Base-by-base conservation (phyloP, 2,888 invertebrate genomes). In the Amiota mariae region DNA sequence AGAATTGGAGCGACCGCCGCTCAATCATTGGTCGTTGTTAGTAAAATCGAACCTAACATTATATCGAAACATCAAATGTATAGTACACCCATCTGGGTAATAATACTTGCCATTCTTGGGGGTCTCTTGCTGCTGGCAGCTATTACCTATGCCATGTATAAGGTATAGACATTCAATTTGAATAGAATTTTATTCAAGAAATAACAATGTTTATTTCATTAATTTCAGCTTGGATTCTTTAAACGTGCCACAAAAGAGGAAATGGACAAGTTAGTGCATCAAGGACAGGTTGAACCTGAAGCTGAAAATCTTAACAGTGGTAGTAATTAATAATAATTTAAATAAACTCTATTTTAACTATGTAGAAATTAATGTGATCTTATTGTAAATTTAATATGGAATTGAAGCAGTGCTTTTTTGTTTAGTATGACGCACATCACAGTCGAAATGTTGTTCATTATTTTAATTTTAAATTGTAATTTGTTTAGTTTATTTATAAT, bases 191-290 rank as follows among this genome's bases (percentile, higher is more conserved):
- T 12, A 64, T 10, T 49, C 8, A 13, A 9, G 11, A n/a, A n/a
- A 57, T 57, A 18, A 57, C 11, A 57, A 0, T 18, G 57, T 57
- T 54, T 54, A 3, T 57, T 57, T 18, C 4, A 72, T 76, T 11
- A 0, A 15, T 67, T 64, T 0, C 47, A 91, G 91, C 78, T 87
- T 75, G 91, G 91, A 70, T 92, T 92, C 88, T 92, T 92, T 77
- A 89, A 90, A 72, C 88, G 92, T 63, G 81, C 87, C 18, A 90
- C 87, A 73, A 91, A 91, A 81, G 90, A 91, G 66, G 90, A 91
- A 81, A 83, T 92, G 79, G 88, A 91, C 76, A 88, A 90, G 71
- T 80, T 91, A 73, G 85, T 87, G 36, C 82, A 87, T 20, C 87
- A 88, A 73, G 82, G 80, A 74, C 79, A 84, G 77, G 81, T 76